Evolutionary conservation across 2,113 vertebrate species (phyloP).

Genomic region (Petromus typicus): DNA sequence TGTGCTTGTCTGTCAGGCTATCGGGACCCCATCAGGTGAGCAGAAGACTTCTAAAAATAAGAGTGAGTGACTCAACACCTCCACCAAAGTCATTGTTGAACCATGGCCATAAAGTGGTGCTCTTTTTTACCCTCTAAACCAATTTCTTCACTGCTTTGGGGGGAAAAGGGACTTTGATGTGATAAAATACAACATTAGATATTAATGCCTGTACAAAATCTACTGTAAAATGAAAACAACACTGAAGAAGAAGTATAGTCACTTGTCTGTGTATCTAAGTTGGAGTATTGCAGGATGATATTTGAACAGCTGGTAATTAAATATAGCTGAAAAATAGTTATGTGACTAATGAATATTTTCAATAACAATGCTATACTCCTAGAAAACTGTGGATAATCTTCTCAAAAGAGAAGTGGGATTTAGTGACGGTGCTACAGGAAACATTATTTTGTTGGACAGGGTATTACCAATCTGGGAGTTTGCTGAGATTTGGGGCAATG

Average conservation of each 20-base stretch:
- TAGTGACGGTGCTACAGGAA: not conserved
- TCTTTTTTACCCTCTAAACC: constrained; percentile 34
- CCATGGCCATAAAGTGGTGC: constrained; percentile 18
- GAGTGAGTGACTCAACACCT: constrained; percentile 3
- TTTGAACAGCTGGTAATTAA: constrained; percentile 16
- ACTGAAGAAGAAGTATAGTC: not conserved
- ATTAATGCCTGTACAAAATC: not conserved
- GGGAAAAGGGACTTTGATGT: constrained; percentile 21
- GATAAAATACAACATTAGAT: not conserved
- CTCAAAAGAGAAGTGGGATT: not conserved
- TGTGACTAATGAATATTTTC: not conserved
- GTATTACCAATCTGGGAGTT: not conserved
- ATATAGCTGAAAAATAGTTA: not conserved
- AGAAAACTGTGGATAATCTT: not conserved
- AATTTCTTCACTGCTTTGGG: constrained; percentile 31
- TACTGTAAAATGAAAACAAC: not conserved
- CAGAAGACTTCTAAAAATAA: constrained; percentile 39
- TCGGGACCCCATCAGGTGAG: constrained; percentile 44
- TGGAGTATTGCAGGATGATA: not conserved
- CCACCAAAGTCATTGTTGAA: not conserved
- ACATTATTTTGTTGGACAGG: not conserved
- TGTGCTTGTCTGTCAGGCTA: constrained; percentile 61
- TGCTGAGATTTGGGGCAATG: not conserved
- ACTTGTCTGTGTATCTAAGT: not conserved
- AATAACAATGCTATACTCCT: fast-evolving